Evolutionary conservation across 2,113 vertebrate genomes (phyloP), one percentile per base, ranked within the genome.

Genomic region (Phylloscopus trochilus): DNA sequence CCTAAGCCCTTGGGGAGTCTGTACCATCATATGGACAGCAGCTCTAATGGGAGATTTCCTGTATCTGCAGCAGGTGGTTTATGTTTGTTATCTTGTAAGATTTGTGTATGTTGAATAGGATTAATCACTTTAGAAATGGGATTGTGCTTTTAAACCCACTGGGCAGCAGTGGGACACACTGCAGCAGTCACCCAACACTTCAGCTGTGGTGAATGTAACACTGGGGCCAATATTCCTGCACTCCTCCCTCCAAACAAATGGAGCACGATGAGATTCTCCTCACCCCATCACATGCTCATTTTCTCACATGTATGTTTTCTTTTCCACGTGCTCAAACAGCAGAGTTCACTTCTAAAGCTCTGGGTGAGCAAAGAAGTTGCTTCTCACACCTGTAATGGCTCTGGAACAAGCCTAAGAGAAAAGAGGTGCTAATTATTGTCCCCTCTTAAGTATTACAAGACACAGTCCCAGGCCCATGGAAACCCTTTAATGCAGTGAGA

Each of bases 191-290:
- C 13, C 23, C 55, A 77, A 15, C 4, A 1, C 27, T 69, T 89
- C 12, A 27, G 31, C 15, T 1, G 2, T 7, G 17, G 20, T 52
- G 53, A 33, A 26, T 0, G 0, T 30, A 55, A 49, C 22, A 21
- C 18, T n/a, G 21, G 17, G 55, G 51, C n/a, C 7, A 62, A 35
- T 43, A 70, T n/a, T 90, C n/a, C 79, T 82, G 55, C 47, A 20
- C 21, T 26, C 21, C 15, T 68, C 53, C 37, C 37, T 35, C 55
- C 47, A 82, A 59, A 73, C 3, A 14, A 78, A 68, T 6, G 12
- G 24, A 78, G 9, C 35, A 30, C 26, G 7, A 13, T 81, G 55
- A 51, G 33, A 6, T 56, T 77, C 70, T 92, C 72, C 55, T 72
- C 47, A 82, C 56, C 33, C 10, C 14, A 15, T 43, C 19, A 24